Conservation (phyloP, 2,797 vertebrate genomes). For the Oreochromis mossambicus region DNA sequence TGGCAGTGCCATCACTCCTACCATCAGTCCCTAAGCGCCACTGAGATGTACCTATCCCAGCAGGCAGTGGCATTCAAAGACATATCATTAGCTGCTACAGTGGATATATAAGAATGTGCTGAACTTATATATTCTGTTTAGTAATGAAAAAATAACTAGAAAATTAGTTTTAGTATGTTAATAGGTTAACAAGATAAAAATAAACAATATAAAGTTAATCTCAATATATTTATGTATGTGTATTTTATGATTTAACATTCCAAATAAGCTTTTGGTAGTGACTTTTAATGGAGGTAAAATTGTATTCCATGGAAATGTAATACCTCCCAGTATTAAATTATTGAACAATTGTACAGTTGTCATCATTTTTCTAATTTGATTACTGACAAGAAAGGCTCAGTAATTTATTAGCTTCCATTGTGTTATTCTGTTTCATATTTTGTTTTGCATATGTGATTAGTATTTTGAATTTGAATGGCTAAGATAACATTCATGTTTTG, state of each 20-base stretch:
- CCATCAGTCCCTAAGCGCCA: conserved; percentile 48
- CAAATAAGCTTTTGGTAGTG: background rate
- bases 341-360: background rate
- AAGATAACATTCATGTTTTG: background rate
- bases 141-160: background rate
- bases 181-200: background rate
- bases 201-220: background rate
- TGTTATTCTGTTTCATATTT: background rate
- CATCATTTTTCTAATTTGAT: background rate
- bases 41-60: conserved; percentile 37
- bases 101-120: background rate
- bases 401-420: background rate
- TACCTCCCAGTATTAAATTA: background rate
- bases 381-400: background rate
- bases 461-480: background rate
- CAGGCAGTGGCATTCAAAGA: conserved; percentile 7
- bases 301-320: background rate
- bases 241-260: background rate
- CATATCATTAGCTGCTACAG: conserved; percentile 22
- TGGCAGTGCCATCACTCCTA: conserved; percentile 36
- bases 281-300: background rate
- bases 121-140: background rate
- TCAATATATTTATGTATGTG: background rate
- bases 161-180: background rate
- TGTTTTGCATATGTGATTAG: background rate